Conservation (phyloP, 2,888 invertebrate species). For the Andrena chrysosceles region DNA sequence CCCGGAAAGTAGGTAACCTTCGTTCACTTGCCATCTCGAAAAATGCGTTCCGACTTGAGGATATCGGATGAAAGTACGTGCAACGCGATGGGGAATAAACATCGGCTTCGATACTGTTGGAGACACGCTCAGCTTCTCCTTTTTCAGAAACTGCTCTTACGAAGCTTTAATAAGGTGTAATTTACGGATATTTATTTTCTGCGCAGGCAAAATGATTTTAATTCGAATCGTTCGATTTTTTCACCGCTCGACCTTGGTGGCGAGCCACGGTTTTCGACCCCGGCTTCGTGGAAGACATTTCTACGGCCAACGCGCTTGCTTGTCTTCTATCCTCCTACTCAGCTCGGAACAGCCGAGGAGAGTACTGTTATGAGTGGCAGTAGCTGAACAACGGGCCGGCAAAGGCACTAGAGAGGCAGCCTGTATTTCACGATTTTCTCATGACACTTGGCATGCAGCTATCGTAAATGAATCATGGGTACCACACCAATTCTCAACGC, state of each 20-base stretch:
- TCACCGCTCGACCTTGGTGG: slow-evolving; percentile 44
- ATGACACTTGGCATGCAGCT: slow-evolving; percentile 72
- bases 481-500: slow-evolving; percentile 46
- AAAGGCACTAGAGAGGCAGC: slow-evolving; percentile 36
- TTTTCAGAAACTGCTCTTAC: not conserved
- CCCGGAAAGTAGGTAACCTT: slow-evolving; percentile 70
- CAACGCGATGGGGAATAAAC: not conserved
- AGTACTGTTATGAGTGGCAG: slow-evolving; percentile 69
- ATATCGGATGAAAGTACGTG: slow-evolving; percentile 49
- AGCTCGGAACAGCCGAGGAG: slow-evolving; percentile 30
- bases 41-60: slow-evolving; percentile 52
- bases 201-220: not conserved
- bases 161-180: slow-evolving; percentile 4
- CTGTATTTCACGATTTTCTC: slow-evolving; percentile 69
- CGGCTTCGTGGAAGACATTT: slow-evolving; percentile 54
- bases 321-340: slow-evolving; percentile 53
- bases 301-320: slow-evolving; percentile 59
- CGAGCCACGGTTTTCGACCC: slow-evolving; percentile 60
- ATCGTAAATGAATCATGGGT: slow-evolving; percentile 64
- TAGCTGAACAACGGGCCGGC: slow-evolving; percentile 44
- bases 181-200: slow-evolving; percentile 7
- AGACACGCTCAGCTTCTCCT: not conserved
- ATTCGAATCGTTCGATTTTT: slow-evolving; percentile 25
- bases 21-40: slow-evolving; percentile 65
- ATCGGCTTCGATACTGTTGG: not conserved